Percentiles rank a stretch among this genome's conserved stretches.
phyloP scores from a whole-genome alignment of 2,888 invertebrate species.

The Pecten maximus region DNA sequence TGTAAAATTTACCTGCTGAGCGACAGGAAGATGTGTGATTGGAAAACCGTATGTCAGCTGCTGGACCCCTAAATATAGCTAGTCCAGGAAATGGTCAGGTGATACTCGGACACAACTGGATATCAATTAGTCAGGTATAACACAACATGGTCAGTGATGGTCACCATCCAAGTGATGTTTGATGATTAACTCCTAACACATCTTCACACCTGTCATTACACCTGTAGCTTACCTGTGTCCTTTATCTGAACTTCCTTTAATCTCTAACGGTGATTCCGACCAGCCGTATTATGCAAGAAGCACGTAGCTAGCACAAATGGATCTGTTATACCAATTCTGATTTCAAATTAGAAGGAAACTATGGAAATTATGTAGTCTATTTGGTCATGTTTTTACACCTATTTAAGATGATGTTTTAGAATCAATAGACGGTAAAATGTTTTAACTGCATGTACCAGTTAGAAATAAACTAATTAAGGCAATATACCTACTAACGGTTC shows the following conservation, averaged over 20 bases:
- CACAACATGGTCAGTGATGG: background rate
- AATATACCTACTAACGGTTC: no score
- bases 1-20: background rate
- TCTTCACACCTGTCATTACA: background rate
- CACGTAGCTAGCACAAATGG: background rate
- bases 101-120: background rate
- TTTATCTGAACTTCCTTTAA: background rate
- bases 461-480: no score
- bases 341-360: background rate
- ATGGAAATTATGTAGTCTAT: no score
- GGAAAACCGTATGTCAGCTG: background rate
- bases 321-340: background rate
- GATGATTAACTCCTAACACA: background rate
- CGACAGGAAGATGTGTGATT: background rate
- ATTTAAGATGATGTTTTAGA: no score
- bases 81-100: background rate
- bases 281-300: background rate
- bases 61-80: background rate
- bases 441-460: no score
- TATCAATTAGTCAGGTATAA: background rate
- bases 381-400: no score
- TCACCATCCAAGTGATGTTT: background rate
- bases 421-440: no score
- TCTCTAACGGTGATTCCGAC: background rate
- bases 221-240: background rate